Evolutionary conservation across 2,888 invertebrate genomes (phyloP), one percentile per base, ranked within the genome.

Genomic region (Platycheirus albimanus): DNA sequence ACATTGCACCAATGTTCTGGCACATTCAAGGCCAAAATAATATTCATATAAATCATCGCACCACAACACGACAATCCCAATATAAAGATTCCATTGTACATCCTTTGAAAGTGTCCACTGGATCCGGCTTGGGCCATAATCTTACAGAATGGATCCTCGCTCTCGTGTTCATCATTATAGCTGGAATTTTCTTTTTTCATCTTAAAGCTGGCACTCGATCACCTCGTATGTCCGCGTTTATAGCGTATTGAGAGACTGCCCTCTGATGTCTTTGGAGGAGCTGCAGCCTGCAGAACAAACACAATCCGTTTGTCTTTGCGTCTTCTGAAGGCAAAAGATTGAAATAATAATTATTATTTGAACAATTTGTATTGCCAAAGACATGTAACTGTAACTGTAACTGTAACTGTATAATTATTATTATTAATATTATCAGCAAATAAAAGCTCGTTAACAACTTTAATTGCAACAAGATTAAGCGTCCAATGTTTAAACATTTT

Each of bases 1-100:
- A 93, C 92, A 58, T 89, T 88, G 85, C 93, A 93, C 92, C 93
- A 93, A 87, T 93, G 93, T 51, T 93, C 92, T 3, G 93, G 93
- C 58, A 92, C 91, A 71, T 92, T 91, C 67, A 93, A 87, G 19
- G 92, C 92, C 85, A 93, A 88, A 33, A 93, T 91, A 8, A 92
- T 89, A 86, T 92, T 93, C 89, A 92, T 91, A 85, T 92, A 92
- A 28, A 92, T 89, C 90, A 93, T 91, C 24, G 92, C 91, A 1
- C 91, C 90, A 24, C 91, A 89, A 56, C 91, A 87, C 20, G 92
- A 89, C 51, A 92, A 87, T 1, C 91, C 88, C 43, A 91, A 90
- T 56, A 93, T 91, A 85, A 92, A 92, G 0, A 92, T 86, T 20
- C 89, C 86, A 85, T 92, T 92, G 85, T 91, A 92, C 41, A 90